Evolutionary conservation across 2,888 invertebrate genomes (phyloP), one percentile per base, ranked within the genome.

Genomic region (Dioctria linearis): DNA sequence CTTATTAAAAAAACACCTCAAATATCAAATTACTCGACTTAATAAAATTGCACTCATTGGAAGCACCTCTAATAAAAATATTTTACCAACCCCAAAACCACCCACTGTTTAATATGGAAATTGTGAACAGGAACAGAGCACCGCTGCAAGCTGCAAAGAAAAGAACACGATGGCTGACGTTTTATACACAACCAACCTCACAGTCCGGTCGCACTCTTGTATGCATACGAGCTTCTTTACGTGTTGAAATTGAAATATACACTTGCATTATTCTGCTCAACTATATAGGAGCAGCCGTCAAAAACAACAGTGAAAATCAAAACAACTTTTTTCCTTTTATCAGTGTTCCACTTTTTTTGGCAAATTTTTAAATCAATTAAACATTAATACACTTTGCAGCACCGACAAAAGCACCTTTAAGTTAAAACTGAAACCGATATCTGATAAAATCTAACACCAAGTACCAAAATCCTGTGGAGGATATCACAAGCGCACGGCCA

Each of bases 261-360:
- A n/a, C 8, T 13, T 59, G 43, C 75, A 59, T 42, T 3, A 5
- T 46, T 75, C 37, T 39, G n/a, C 43, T 43, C 40, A 37, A 39
- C 71, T 49, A 49, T 43, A 25, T n/a, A 69, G 25, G 25, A 25
- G 25, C 25, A 25, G 49, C 71, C 71, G 71, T 71, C 71, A 43
- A 75, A 71, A 71, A 71, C 71, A 71, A 11, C 54, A 40, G 39
- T 37, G 54, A 71, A 71, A 54, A 71, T 71, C 71, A 51, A 71
- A 54, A 54, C 71, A 71, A 54, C 6, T 40, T 40, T 71, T 65
- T 65, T 71, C 54, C 39, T 67, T 46, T 25, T 3, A 1, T 71
- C 71, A 37, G 54, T 51, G 39, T 54, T 25, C 11, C 39, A 71
- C 54, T 13, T 40, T 71, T 54, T 11, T 11, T 71, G 42, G 37